phyloP scores from a whole-genome alignment of 1,140 invertebrate species.

The Rhagoletis zephyria region DNA sequence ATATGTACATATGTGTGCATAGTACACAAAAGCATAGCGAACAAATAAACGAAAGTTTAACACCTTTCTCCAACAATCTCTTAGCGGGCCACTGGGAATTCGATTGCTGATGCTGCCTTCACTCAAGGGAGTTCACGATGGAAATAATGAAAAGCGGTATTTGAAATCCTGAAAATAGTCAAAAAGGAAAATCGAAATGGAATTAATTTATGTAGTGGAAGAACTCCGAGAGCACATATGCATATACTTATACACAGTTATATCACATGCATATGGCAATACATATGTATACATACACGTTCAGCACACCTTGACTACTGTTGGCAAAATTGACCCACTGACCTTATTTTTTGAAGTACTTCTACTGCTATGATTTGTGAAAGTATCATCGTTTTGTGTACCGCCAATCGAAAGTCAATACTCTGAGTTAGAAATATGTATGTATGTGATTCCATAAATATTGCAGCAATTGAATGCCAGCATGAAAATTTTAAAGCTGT shows the following conservation, averaged over 20 bases:
- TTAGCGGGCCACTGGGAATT: background rate
- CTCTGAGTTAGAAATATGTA: too few species aligned
- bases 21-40: background rate
- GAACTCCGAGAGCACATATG: too few species aligned
- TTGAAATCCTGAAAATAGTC: background rate
- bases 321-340: background rate
- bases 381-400: too few species aligned
- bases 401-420: too few species aligned
- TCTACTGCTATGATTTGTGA: too few species aligned
- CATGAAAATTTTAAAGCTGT: too few species aligned
- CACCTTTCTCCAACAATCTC: background rate
- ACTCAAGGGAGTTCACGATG: background rate
- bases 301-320: background rate
- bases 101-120: background rate
- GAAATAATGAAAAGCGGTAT: background rate
- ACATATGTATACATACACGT: background rate
- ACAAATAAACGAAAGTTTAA: background rate
- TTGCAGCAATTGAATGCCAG: too few species aligned
- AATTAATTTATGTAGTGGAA: background rate
- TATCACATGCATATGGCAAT: background rate
- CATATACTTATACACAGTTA: too few species aligned
- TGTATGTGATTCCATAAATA: too few species aligned
- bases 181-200: background rate
- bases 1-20: background rate
- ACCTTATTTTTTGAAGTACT: background rate